Evolutionary conservation across 2,113 vertebrate species (phyloP).

Genomic region (Hylia prasina): DNA sequence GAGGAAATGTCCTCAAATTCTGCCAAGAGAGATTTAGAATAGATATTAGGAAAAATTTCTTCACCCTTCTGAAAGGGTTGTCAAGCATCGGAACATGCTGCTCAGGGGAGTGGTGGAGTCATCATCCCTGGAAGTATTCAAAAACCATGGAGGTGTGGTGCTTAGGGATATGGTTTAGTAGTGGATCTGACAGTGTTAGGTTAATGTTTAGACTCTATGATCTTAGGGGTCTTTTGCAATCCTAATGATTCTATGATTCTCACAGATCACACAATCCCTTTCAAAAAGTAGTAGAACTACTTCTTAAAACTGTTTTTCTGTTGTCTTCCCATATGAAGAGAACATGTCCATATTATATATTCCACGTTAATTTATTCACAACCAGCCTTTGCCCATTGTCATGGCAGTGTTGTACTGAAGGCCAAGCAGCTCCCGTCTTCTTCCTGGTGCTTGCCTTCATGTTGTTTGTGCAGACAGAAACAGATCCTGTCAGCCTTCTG

Average conservation of each 20-base stretch:
- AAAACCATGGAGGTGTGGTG: neutral
- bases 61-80: neutral
- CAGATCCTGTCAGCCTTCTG: accelerated
- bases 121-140: neutral
- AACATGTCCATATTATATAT: neutral
- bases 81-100: neutral
- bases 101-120: neutral
- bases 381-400: neutral
- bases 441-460: neutral
- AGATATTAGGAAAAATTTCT: neutral
- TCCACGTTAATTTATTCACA: neutral
- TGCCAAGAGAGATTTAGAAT: neutral
- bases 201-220: neutral
- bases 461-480: neutral
- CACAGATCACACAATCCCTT: neutral
- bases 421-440: neutral
- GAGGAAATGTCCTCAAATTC: neutral
- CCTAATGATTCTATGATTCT: neutral
- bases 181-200: neutral
- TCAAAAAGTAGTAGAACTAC: neutral
- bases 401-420: neutral
- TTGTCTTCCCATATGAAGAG: neutral
- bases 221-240: neutral
- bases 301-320: neutral
- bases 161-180: neutral